These are phyloP conservation scores for Gymnopithys bicolor DNA, from an alignment of 2,797 vertebrate genomes.

Conservation along the genomic window DNA sequence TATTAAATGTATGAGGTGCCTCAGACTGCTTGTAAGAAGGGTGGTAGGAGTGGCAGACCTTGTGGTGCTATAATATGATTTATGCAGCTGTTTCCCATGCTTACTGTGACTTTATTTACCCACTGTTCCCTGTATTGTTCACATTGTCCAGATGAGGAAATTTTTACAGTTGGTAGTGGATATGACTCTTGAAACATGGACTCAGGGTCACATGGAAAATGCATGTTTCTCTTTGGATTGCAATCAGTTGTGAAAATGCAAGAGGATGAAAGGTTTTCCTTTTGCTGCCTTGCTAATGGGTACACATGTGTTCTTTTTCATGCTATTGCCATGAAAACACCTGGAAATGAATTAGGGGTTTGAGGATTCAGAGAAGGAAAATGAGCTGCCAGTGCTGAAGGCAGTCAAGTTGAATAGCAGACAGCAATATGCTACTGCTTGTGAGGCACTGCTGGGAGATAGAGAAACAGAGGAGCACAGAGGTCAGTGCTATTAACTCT, in stretches of 20 bases:
- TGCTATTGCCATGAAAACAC: neutral
- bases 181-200: neutral
- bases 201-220: neutral
- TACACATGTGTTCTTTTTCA: neutral
- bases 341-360: neutral
- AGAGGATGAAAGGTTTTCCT: neutral
- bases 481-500: constrained; percentile 44
- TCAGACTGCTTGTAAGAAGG: neutral
- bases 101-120: neutral
- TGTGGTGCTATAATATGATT: neutral
- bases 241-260: neutral
- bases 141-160: neutral
- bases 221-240: neutral
- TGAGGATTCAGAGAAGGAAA: neutral
- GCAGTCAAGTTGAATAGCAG: neutral
- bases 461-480: neutral
- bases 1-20: neutral
- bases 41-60: neutral
- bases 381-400: constrained; percentile 6
- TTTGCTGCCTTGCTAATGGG: neutral
- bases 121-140: neutral
- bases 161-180: neutral
- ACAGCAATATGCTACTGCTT: neutral
- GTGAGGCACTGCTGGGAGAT: neutral
- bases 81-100: neutral